phyloP scores from a whole-genome alignment of 2,797 vertebrate genomes.

The Alcedo quadribrachys region DNA sequence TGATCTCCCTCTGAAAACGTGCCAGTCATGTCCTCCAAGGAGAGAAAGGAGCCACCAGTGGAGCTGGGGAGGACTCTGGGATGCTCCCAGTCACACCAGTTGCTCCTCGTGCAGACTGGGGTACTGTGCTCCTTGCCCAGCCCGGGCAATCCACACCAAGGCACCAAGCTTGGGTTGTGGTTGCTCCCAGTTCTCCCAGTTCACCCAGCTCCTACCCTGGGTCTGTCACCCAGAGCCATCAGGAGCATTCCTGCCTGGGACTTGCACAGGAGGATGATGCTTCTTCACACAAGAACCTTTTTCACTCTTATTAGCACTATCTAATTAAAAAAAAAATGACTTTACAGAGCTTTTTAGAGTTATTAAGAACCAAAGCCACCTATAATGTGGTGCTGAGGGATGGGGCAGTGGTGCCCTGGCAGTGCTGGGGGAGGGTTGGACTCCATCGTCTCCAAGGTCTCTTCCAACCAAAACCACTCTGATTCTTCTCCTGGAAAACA shows the following conservation, averaged over 20 bases:
- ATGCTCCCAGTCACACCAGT: background rate
- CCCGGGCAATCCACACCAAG: background rate
- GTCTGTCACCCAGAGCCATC: accelerated
- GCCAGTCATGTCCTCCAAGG: background rate
- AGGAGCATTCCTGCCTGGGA: accelerated
- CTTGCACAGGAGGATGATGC: accelerated
- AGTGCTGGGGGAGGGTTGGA: too few relatives aligned
- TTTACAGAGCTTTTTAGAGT: background rate
- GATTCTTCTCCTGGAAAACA: background rate
- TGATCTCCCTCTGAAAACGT: background rate
- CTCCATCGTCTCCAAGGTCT: background rate
- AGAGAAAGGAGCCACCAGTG: background rate
- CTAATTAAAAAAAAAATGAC: background rate
- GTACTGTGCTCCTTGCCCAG: accelerated
- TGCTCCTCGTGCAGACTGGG: background rate
- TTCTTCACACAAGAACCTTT: background rate
- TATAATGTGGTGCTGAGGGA: background rate
- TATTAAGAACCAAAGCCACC: too few relatives aligned
- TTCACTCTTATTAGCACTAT: background rate
- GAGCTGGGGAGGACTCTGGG: background rate
- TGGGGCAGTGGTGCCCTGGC: too few relatives aligned
- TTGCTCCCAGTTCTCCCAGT: background rate
- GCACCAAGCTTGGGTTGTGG: accelerated
- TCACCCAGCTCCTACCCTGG: background rate
- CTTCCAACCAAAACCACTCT: background rate